Evolutionary conservation across 2,797 vertebrate genomes (phyloP).

Genomic region (Halcyon badia): DNA sequence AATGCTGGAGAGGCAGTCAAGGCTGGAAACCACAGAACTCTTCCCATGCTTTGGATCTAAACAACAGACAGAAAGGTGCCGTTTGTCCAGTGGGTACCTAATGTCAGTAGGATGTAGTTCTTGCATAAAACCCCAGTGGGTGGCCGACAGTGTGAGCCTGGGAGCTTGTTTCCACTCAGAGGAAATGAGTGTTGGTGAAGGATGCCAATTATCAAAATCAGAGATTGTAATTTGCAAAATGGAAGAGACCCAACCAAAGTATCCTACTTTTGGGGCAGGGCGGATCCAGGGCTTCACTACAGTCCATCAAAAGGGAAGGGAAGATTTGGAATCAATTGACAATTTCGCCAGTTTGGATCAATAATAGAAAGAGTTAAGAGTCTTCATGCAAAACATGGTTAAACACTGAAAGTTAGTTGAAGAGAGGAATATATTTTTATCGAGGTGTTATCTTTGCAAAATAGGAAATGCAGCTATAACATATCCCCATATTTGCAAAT

Average conservation of each 20-base stretch:
- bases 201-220: background rate
- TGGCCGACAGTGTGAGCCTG: background rate
- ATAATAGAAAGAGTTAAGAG: background rate
- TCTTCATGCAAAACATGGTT: background rate
- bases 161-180: background rate
- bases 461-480: background rate
- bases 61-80: conserved; percentile 12
- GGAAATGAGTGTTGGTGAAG: background rate
- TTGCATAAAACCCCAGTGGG: background rate
- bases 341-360: background rate
- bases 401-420: background rate
- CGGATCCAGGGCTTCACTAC: background rate
- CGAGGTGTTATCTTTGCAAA: background rate
- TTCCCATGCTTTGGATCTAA: conserved; percentile 86
- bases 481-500: background rate
- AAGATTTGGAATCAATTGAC: background rate
- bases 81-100: background rate
- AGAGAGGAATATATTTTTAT: background rate
- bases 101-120: background rate
- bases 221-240: background rate
- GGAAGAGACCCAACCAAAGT: background rate
- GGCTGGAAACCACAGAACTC: conserved; percentile 89
- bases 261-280: background rate
- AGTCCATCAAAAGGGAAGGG: background rate
- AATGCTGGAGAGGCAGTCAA: conserved; percentile 97